These are phyloP conservation scores for Ennomos erosarius DNA, from an alignment of 2,888 invertebrate species.

Conservation along the genomic window DNA sequence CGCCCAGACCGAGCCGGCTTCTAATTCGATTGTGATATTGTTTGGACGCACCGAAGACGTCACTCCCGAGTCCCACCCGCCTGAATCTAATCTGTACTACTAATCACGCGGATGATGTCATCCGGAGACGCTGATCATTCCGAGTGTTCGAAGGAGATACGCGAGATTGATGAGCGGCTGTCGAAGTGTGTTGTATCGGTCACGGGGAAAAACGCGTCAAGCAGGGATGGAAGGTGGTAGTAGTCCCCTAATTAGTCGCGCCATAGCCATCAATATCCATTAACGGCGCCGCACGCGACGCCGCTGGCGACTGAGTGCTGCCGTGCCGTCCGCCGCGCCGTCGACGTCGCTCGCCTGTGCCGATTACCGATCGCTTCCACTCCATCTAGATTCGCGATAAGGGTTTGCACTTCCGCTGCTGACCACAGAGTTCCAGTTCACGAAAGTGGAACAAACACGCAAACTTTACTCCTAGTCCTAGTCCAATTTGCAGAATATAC, in stretches of 20 bases:
- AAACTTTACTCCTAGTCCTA: conserved; percentile 32
- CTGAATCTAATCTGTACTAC: conserved; percentile 58
- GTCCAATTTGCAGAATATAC: conserved; percentile 16
- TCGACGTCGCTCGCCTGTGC: conserved; percentile 46
- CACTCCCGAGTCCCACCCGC: conserved; percentile 63
- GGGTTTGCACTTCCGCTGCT: conserved; percentile 69
- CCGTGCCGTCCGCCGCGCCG: conserved; percentile 51
- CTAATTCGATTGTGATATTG: conserved; percentile 81
- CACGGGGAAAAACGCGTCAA: conserved; percentile 56
- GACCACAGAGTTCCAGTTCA: conserved; percentile 51
- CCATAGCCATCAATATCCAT: conserved; percentile 83
- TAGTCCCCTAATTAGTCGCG: conserved; percentile 78
- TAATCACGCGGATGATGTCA: conserved; percentile 65
- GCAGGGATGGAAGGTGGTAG: conserved; percentile 61
- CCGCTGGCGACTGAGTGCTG: conserved; percentile 55
- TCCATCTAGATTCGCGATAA: conserved; percentile 65
- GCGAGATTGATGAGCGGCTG: conserved; percentile 62
- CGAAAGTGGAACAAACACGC: conserved; percentile 49
- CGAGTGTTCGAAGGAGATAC: conserved; percentile 58
- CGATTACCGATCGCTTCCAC: conserved; percentile 64
- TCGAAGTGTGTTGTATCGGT: conserved; percentile 56
- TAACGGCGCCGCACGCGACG: conserved; percentile 83
- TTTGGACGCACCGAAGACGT: conserved; percentile 68
- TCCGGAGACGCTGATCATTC: conserved; percentile 55
- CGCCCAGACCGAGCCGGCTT: conserved; percentile 70